Percentiles rank a stretch among this genome's conserved stretches.
These are phyloP conservation scores for Tachystola acroxantha DNA, from an alignment of 2,888 invertebrate genomes.

Conservation along the genomic window DNA sequence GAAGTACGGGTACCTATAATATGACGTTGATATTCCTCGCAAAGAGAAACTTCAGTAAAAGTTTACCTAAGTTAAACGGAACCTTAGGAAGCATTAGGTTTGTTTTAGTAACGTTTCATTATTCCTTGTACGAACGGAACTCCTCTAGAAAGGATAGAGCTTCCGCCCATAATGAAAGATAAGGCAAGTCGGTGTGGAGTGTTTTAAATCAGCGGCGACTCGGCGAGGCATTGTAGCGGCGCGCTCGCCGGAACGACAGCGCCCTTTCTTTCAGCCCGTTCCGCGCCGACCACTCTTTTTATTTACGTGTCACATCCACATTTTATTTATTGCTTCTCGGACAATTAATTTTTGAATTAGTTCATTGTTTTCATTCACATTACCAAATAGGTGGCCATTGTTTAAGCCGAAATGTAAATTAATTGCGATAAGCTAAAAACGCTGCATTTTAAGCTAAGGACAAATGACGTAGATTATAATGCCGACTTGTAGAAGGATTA, in stretches of 20 bases:
- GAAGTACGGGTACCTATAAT: no score
- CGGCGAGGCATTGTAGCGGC: constrained; percentile 45
- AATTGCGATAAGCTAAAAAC: neutral
- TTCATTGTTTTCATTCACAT: constrained; percentile 38
- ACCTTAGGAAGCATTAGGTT: no score
- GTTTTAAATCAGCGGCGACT: constrained; percentile 44
- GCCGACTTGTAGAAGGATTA: constrained; percentile 39
- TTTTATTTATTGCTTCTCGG: constrained; percentile 66
- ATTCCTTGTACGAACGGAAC: constrained; percentile 23
- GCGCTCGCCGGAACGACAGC: constrained; percentile 54
- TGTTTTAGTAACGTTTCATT: constrained; percentile 24
- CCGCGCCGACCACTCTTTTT: constrained; percentile 54
- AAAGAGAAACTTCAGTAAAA: no score
- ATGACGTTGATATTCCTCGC: no score
- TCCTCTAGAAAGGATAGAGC: constrained; percentile 39
- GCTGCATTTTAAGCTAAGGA: constrained; percentile 4
- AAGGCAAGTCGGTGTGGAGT: constrained; percentile 54
- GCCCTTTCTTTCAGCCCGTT: constrained; percentile 58
- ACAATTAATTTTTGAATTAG: constrained; percentile 63
- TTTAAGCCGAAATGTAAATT: constrained; percentile 4
- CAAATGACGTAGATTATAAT: constrained; percentile 21
- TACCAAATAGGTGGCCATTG: constrained; percentile 16
- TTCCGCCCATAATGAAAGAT: constrained; percentile 57
- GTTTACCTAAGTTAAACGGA: no score
- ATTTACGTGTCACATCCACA: constrained; percentile 59